Conservation (phyloP, 2,113 vertebrate species). For the Irena cyanogastra region DNA sequence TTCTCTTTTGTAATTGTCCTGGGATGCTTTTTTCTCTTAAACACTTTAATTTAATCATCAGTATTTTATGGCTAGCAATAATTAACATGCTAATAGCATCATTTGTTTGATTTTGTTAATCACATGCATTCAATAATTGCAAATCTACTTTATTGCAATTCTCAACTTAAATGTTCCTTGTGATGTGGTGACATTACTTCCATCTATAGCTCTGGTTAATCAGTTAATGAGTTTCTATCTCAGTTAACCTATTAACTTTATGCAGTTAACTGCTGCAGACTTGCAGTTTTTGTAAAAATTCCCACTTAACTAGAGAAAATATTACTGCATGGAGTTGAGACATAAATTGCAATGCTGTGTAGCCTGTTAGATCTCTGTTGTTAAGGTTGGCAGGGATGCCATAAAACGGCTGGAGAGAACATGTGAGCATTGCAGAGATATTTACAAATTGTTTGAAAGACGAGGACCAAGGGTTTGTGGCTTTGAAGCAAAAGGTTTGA, state of each 20-base stretch:
- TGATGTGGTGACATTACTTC: not conserved
- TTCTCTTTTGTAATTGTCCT: not conserved
- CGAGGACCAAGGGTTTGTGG: not conserved
- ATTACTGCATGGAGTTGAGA: not conserved
- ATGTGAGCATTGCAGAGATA: not conserved
- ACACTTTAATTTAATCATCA: not conserved
- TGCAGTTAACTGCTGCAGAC: not conserved
- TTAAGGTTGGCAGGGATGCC: not conserved
- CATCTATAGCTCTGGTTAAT: not conserved
- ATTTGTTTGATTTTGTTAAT: slow-evolving; percentile 14
- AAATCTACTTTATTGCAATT: not conserved
- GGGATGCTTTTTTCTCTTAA: not conserved
- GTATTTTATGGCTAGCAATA: not conserved
- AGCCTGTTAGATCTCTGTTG: not conserved
- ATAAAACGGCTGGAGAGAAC: not conserved
- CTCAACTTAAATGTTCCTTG: not conserved
- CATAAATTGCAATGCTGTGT: not conserved
- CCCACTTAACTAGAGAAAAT: not conserved
- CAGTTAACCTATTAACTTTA: not conserved
- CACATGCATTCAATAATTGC: not conserved
- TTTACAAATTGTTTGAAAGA: not conserved
- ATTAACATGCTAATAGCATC: not conserved
- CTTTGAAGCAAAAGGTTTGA: slow-evolving; percentile 7
- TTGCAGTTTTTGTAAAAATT: not conserved
- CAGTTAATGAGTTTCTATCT: not conserved